These are phyloP conservation scores for Sitta carolinensis DNA, from an alignment of 2,797 vertebrate genomes.

Conservation along the genomic window DNA sequence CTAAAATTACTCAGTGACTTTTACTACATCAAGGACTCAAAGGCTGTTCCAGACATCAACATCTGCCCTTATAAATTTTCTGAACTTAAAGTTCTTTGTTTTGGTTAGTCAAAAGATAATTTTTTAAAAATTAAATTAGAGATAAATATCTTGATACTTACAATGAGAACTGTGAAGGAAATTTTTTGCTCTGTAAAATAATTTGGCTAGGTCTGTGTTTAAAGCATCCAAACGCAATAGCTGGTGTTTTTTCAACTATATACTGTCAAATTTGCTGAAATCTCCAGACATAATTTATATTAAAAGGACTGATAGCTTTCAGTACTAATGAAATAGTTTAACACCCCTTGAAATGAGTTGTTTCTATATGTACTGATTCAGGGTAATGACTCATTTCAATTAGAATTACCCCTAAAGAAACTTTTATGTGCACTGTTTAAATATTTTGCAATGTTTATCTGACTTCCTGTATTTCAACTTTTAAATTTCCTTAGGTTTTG, in stretches of 20 bases:
- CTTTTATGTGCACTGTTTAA: not conserved
- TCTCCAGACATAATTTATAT: not conserved
- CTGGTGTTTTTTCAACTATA: not conserved
- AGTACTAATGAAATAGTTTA: not conserved
- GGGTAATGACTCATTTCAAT: not conserved
- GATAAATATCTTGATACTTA: not conserved
- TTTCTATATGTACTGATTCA: not conserved
- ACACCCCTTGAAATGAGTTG: not conserved
- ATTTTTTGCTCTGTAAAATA: not conserved
- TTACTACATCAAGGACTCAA: slow-evolving; percentile 6
- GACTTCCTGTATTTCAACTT: not conserved
- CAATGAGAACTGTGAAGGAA: not conserved
- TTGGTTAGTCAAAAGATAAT: not conserved
- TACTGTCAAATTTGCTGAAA: not conserved
- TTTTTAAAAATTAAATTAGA: not conserved
- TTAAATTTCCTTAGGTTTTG: not conserved
- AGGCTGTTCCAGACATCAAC: slow-evolving; percentile 47
- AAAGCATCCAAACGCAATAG: not conserved
- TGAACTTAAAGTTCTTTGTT: not conserved
- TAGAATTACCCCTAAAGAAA: not conserved
- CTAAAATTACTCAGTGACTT: slow-evolving; percentile 37
- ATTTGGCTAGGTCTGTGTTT: not conserved
- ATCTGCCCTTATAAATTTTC: not conserved
- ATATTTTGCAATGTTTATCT: not conserved
- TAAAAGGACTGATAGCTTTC: not conserved